Percentiles rank a stretch among this genome's conserved stretches.
phyloP scores from a whole-genome alignment of 2,113 vertebrate genomes.

The Phylloscopus trochiloides region DNA sequence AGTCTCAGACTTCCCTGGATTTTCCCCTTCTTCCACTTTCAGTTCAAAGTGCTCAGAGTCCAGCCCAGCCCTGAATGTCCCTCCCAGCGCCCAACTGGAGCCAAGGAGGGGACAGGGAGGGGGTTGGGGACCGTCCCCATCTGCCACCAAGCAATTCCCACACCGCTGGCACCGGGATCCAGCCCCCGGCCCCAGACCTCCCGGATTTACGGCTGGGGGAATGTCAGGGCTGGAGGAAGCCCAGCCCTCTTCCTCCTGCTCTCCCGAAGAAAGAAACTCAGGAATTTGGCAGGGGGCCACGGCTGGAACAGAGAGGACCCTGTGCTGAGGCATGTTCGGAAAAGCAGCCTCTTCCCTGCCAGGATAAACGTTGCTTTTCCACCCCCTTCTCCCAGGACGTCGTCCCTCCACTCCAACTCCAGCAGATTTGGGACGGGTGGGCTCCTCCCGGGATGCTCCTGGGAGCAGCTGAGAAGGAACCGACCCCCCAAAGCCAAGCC shows the following conservation, averaged over 20 bases:
- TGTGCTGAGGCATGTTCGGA: slow-evolving; percentile 22
- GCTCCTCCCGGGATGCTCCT: not conserved
- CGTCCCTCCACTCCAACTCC: not conserved
- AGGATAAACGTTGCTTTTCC: slow-evolving; percentile 56
- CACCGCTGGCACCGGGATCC: not conserved
- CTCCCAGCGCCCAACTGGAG: not conserved
- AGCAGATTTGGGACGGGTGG: not conserved
- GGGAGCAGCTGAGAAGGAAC: not conserved
- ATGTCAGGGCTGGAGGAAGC: slow-evolving; percentile 24
- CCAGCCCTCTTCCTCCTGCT: slow-evolving; percentile 57
- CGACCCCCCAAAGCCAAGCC: not conserved
- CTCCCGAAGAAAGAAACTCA: slow-evolving; percentile 19
- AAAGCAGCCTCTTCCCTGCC: slow-evolving; percentile 29
- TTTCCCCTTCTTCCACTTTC: not conserved
- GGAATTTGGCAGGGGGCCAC: slow-evolving; percentile 56
- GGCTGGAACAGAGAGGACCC: slow-evolving; percentile 48
- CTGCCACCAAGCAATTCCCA: not conserved
- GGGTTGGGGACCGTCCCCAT: accelerated
- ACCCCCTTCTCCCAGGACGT: not conserved
- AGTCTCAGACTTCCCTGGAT: not conserved
- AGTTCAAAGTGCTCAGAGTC: not conserved
- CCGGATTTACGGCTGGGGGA: not conserved
- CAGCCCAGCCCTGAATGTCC: not conserved
- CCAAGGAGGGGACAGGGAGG: not conserved
- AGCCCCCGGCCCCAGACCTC: not conserved